Base-by-base conservation (phyloP, 1,140 invertebrate species). In the Ooceraea biroi region DNA sequence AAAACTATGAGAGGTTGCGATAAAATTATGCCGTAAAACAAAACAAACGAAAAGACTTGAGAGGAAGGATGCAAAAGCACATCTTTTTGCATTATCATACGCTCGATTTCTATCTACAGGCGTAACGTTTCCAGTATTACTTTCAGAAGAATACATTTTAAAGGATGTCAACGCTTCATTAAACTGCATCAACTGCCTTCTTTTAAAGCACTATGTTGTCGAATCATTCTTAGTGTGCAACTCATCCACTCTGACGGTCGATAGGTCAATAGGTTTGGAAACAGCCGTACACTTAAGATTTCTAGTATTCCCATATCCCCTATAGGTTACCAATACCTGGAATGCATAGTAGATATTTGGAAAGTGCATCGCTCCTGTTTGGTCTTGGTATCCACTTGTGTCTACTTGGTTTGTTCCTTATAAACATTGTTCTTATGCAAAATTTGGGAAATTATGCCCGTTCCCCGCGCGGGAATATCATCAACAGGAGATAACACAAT, bases 311-410 rank as follows among this genome's bases (percentile, higher is more conserved):
- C 61, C 36, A 71, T 44, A 84, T 36, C 36, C 44, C 69, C 25
- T 57, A 19, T 88, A 88, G 85, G 73, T 84, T 84, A 88, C 44
- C 68, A 85, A 46, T 74, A 87, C 58, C 44, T 85, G 86, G 87
- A 88, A 88, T 88, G 87, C 71, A 30, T 88, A 88, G 86, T 80
- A 87, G 61, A 68, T 87, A 88, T 48, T 65, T 84, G 50, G 11
- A 84, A 68, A 78, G 44, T 82, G 68, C 85, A 86, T 86, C 57
- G 48, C 25, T 71, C 85, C 44, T 60, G 52, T 69, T 58, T 85
- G 48, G 68, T 74, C 61, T 80, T 82, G 41, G 50, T 57, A 48
- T 65, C 78, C 82, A 80, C 87, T 80, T 76, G 36, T 87, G 85
- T 82, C 60, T 50, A 84, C 72, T 82, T 60, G 30, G 14, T 58